phyloP scores from a whole-genome alignment of 2,113 vertebrate species.

The Procavia capensis region DNA sequence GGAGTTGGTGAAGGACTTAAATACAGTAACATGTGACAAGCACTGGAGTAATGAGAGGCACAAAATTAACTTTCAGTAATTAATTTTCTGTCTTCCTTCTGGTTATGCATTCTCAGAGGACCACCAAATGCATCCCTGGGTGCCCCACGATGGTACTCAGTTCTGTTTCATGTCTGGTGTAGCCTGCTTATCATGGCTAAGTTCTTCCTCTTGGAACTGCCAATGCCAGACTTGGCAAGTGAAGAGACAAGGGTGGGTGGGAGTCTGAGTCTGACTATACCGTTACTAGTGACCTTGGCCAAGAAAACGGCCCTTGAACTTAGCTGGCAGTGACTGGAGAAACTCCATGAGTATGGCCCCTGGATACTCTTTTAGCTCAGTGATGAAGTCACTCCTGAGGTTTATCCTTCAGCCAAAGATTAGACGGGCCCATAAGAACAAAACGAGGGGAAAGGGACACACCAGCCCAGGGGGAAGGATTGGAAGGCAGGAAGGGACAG shows the following conservation, averaged over 20 bases:
- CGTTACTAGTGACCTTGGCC: background rate
- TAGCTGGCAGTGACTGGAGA: no score
- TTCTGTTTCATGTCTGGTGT: background rate
- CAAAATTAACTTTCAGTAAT: no score
- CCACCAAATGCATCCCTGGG: background rate
- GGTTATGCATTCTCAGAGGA: background rate
- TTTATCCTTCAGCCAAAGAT: no score
- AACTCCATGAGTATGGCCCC: no score
- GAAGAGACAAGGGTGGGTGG: background rate
- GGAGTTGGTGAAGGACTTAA: background rate
- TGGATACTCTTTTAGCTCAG: no score
- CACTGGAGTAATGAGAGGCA: fast-evolving
- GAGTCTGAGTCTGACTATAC: background rate
- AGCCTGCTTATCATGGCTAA: background rate
- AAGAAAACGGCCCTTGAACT: no score
- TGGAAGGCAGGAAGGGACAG: no score
- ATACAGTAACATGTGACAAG: background rate
- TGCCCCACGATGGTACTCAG: background rate
- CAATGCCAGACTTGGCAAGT: background rate
- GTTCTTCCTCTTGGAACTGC: background rate
- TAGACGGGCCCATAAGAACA: no score
- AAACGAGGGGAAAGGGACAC: no score
- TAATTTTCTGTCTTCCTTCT: background rate
- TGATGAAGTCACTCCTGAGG: no score
- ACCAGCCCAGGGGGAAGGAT: no score